Percentiles rank a stretch among this genome's conserved stretches.
Evolutionary conservation across 2,797 vertebrate species (phyloP).

Genomic region (Chelmon rostratus): DNA sequence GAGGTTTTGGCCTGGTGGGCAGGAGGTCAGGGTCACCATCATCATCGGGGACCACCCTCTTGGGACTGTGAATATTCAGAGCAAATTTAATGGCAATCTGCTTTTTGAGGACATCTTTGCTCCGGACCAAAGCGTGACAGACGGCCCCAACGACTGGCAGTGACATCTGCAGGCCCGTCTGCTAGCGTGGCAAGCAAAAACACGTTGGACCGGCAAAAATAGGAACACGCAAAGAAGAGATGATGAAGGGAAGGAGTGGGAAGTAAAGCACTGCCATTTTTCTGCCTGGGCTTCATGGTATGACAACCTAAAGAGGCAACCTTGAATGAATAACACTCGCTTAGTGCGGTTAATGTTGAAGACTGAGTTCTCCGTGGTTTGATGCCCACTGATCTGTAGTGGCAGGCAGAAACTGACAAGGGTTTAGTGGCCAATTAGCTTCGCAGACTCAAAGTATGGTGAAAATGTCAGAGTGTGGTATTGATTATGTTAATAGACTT

Average conservation of each 20-base stretch:
- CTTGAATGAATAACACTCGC: background rate
- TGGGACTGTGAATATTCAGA: slow-evolving; percentile 59
- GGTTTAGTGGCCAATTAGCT: slow-evolving; percentile 64
- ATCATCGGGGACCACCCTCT: slow-evolving; percentile 31
- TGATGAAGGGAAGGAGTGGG: background rate
- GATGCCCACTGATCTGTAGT: slow-evolving; percentile 26
- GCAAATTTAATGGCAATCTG: slow-evolving; percentile 59
- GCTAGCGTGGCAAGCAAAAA: slow-evolving; percentile 43
- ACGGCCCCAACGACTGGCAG: slow-evolving; percentile 52
- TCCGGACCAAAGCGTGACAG: slow-evolving; percentile 53
- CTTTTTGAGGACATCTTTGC: slow-evolving; percentile 39
- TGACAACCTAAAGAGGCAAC: background rate
- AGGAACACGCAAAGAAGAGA: slow-evolving; percentile 10
- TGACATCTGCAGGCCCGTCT: slow-evolving; percentile 67
- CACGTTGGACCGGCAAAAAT: slow-evolving; percentile 38
- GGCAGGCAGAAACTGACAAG: slow-evolving; percentile 42
- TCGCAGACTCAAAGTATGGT: slow-evolving; percentile 25
- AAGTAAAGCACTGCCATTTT: no score
- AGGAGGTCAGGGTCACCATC: slow-evolving; percentile 16
- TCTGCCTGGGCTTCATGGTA: background rate
- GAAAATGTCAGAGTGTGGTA: slow-evolving; percentile 65
- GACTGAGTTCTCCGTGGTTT: slow-evolving; percentile 11
- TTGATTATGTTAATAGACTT: slow-evolving; percentile 67
- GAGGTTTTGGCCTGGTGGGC: slow-evolving; percentile 3
- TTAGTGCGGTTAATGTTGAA: background rate